Evolutionary conservation across 2,113 vertebrate species (phyloP).

Genomic region (Pantherophis guttatus): DNA sequence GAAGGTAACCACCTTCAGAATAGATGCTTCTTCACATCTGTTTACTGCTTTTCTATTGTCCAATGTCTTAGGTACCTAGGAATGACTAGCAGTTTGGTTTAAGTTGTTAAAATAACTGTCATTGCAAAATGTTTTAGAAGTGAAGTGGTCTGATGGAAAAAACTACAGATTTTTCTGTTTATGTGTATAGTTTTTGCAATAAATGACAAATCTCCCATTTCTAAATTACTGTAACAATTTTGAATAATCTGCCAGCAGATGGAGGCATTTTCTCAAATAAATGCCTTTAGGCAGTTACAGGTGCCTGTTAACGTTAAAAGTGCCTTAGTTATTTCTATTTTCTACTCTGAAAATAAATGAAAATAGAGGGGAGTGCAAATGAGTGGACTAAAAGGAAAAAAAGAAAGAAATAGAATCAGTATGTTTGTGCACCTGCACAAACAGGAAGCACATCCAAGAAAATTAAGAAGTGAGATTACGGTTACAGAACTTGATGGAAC

Average conservation of each 20-base stretch:
- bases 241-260: constrained; percentile 53
- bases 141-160: not conserved
- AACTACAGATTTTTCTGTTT: not conserved
- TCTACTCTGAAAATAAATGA: not conserved
- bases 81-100: not conserved
- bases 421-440: not conserved
- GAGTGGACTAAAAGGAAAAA: not conserved
- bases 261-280: constrained; percentile 62
- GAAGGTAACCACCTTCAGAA: not conserved
- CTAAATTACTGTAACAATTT: not conserved
- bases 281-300: not conserved
- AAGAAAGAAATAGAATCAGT: not conserved
- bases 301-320: not conserved
- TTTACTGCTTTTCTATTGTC: not conserved
- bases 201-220: not conserved
- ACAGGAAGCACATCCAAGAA: not conserved
- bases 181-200: not conserved
- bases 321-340: not conserved
- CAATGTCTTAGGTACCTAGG: not conserved
- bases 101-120: not conserved
- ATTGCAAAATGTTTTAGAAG: not conserved
- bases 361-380: not conserved
- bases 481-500: not conserved
- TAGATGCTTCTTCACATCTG: not conserved
- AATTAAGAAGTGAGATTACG: not conserved